phyloP scores from a whole-genome alignment of 2,797 vertebrate genomes.

The Mormyrus hasselquistii region DNA sequence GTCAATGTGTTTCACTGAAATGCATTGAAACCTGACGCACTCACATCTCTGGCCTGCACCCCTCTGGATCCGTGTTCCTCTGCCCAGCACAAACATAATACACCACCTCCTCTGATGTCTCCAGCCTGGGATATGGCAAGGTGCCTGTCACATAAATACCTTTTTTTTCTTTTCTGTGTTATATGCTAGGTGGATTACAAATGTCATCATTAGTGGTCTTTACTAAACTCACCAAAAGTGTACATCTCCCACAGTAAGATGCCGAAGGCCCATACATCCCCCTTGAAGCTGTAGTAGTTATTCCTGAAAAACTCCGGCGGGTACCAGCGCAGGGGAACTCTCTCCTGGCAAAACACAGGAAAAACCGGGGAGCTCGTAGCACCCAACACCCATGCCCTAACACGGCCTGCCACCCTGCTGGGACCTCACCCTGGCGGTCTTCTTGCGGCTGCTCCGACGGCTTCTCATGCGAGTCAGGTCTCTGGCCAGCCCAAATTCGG shows the following conservation, averaged over 20 bases:
- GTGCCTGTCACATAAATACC: slow-evolving; percentile 41
- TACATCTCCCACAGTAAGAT: slow-evolving; percentile 68
- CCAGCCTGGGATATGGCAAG: slow-evolving; percentile 55
- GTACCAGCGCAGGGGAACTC: slow-evolving; percentile 68
- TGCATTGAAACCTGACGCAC: slow-evolving; percentile 20
- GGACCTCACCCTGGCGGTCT: slow-evolving; percentile 41
- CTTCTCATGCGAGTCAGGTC: slow-evolving; percentile 51
- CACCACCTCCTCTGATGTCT: slow-evolving; percentile 57
- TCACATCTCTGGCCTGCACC: slow-evolving; percentile 63
- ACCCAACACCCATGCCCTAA: background rate
- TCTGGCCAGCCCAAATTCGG: slow-evolving; percentile 58
- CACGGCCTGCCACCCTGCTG: background rate
- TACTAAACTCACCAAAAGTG: slow-evolving; percentile 57
- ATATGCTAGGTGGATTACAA: background rate
- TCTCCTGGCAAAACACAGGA: slow-evolving; percentile 40
- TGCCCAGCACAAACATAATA: slow-evolving; percentile 59
- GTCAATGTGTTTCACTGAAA: background rate
- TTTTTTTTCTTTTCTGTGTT: background rate
- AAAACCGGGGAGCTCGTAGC: background rate
- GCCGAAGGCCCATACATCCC: slow-evolving; percentile 66
- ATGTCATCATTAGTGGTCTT: background rate
- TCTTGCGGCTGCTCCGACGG: slow-evolving; percentile 52
- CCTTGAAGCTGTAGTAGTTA: slow-evolving; percentile 65
- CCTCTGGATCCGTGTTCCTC: slow-evolving; percentile 54
- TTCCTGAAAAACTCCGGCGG: slow-evolving; percentile 67